Percentiles rank a stretch among this genome's conserved stretches.
Evolutionary conservation across 2,888 invertebrate genomes (phyloP).

Genomic region (Reticulitermes lucifugus): DNA sequence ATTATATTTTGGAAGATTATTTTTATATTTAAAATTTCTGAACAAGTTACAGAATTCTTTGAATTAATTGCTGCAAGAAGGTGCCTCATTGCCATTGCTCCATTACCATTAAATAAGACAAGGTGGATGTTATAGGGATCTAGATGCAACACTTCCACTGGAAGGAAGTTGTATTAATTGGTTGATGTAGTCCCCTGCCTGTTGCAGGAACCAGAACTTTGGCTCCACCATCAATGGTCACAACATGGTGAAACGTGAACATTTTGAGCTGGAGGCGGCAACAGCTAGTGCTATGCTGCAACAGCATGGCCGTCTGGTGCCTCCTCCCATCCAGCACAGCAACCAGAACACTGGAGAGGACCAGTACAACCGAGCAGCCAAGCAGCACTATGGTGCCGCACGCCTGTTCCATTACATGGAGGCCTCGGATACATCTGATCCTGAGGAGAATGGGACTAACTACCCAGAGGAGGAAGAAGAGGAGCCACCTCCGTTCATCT

Average conservation of each 20-base stretch:
- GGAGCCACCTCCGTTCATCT: constrained; percentile 66
- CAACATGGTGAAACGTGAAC: constrained; percentile 54
- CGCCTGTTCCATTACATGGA: constrained; percentile 80
- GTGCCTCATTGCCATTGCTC: too few species aligned
- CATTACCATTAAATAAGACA: too few species aligned
- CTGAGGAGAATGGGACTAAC: constrained; percentile 65
- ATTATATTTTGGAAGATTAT: too few species aligned
- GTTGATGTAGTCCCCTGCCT: constrained; percentile 53
- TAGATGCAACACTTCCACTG: constrained; percentile 29
- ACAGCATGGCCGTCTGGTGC: constrained; percentile 59
- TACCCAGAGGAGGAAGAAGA: constrained; percentile 56
- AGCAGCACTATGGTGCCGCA: constrained; percentile 71
- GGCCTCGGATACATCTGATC: constrained; percentile 78
- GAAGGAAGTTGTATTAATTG: constrained; percentile 52
- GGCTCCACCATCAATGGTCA: constrained; percentile 46
- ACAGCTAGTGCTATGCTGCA: constrained; percentile 61
- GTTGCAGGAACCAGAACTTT: constrained; percentile 53
- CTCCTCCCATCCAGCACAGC: constrained; percentile 53
- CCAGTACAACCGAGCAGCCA: constrained; percentile 35
- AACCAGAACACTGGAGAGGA: constrained; percentile 57
- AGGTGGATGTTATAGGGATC: background rate
- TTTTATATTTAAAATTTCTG: too few species aligned
- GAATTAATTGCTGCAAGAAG: too few species aligned
- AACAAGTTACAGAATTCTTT: too few species aligned
- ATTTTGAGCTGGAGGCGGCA: constrained; percentile 47